These are phyloP conservation scores for Trichechus manatus DNA, from an alignment of 2,113 vertebrate species.

Conservation along the genomic window DNA sequence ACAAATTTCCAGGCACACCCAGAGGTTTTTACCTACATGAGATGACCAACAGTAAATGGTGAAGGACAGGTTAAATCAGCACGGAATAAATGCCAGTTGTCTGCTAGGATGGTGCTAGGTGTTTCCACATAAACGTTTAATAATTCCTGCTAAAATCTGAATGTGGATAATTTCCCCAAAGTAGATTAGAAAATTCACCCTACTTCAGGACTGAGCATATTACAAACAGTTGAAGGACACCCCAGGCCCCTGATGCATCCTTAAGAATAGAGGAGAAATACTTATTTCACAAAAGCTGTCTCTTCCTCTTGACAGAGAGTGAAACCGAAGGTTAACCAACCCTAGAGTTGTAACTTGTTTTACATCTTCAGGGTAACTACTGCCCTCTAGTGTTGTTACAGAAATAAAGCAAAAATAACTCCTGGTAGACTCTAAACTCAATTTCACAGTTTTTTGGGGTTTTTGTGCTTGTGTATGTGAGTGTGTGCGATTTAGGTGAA, in stretches of 20 bases:
- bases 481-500: too few species aligned
- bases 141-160: neutral
- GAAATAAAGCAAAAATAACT: neutral
- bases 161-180: neutral
- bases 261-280: neutral
- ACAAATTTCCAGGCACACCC: neutral
- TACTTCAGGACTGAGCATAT: neutral
- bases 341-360: neutral
- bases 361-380: constrained; percentile 24
- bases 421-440: neutral
- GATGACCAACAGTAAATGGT: neutral
- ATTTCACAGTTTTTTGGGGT: neutral
- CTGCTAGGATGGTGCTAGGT: neutral
- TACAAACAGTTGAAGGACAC: neutral
- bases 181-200: neutral
- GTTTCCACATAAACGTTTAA: neutral
- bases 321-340: rapidly evolving
- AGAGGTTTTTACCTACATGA: neutral
- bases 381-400: constrained; percentile 64
- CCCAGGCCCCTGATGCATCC: neutral
- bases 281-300: neutral
- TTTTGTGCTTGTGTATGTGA: too few species aligned
- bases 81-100: neutral
- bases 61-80: neutral
- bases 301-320: neutral